phyloP scores from a whole-genome alignment of 2,888 invertebrate genomes.

The Epistrophella euchroma region DNA sequence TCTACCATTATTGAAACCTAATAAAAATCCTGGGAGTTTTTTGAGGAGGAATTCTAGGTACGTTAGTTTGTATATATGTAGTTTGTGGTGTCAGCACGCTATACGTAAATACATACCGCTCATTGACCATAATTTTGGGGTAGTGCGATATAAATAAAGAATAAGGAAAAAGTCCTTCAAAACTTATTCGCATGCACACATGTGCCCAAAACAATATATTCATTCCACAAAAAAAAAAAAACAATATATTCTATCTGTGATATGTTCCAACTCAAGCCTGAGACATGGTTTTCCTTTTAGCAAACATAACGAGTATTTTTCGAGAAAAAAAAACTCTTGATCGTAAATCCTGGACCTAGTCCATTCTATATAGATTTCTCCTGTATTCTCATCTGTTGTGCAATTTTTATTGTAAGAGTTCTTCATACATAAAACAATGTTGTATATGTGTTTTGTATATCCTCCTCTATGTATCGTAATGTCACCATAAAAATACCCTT shows the following conservation, averaged over 20 bases:
- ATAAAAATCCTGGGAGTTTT: conserved; percentile 59
- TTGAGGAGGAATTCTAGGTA: conserved; percentile 27
- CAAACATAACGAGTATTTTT: conserved; percentile 32
- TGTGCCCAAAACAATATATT: conserved; percentile 45
- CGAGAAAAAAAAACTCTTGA: conserved; percentile 27
- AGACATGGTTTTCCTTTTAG: conserved; percentile 71
- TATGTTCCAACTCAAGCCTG: conserved; percentile 17
- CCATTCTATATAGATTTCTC: conserved; percentile 39
- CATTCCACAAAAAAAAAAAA: background rate
- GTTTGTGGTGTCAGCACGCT: conserved; percentile 35
- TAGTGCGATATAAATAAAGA: conserved; percentile 18
- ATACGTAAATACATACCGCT: background rate
- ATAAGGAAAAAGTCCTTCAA: conserved; percentile 27
- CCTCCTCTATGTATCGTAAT: conserved; percentile 26
- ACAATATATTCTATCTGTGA: conserved; percentile 30
- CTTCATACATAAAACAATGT: background rate
- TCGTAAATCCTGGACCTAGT: conserved; percentile 61
- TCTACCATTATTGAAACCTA: conserved; percentile 53
- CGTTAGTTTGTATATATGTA: conserved; percentile 29
- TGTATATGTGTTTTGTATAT: background rate
- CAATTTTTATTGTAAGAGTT: conserved; percentile 45
- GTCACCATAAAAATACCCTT: conserved; percentile 45
- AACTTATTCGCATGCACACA: conserved; percentile 26
- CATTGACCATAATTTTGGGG: conserved; percentile 37
- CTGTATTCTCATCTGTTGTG: conserved; percentile 52